phyloP scores from a whole-genome alignment of 2,113 vertebrate species.

The Microcebus lehilahytsara region DNA sequence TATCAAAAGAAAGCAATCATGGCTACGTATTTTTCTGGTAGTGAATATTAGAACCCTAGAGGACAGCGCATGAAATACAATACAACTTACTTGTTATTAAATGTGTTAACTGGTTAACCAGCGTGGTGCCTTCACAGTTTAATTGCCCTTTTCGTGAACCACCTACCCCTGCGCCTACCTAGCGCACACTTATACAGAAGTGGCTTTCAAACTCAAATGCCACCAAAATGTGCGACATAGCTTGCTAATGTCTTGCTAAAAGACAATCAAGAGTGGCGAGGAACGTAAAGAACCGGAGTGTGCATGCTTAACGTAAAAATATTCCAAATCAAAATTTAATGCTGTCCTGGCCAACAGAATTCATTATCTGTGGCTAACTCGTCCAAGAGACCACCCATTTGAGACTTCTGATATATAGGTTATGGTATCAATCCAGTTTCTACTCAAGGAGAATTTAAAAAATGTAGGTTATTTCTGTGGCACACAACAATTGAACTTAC shows the following conservation, averaged over 20 bases:
- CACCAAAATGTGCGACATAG: neutral
- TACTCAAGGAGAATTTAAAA: neutral
- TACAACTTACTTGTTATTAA: neutral
- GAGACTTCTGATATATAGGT: neutral
- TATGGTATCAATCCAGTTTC: neutral
- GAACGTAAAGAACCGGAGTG: neutral
- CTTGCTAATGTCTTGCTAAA: neutral
- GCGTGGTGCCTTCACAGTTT: neutral
- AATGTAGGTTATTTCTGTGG: neutral
- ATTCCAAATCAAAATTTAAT: neutral
- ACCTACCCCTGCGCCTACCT: neutral
- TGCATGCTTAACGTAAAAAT: neutral
- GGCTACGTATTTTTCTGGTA: neutral
- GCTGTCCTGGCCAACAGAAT: neutral
- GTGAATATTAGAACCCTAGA: neutral
- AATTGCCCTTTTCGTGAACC: neutral
- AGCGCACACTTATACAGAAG: neutral
- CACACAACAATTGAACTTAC: too few relatives aligned
- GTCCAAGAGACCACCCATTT: neutral
- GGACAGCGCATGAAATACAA: neutral
- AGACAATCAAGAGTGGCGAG: neutral
- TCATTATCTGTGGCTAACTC: neutral
- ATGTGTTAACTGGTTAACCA: neutral
- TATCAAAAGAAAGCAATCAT: neutral
- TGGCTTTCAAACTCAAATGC: neutral